Evolutionary conservation across 2,797 vertebrate genomes (phyloP).

Genomic region (Crossoptilon crossoptilon): DNA sequence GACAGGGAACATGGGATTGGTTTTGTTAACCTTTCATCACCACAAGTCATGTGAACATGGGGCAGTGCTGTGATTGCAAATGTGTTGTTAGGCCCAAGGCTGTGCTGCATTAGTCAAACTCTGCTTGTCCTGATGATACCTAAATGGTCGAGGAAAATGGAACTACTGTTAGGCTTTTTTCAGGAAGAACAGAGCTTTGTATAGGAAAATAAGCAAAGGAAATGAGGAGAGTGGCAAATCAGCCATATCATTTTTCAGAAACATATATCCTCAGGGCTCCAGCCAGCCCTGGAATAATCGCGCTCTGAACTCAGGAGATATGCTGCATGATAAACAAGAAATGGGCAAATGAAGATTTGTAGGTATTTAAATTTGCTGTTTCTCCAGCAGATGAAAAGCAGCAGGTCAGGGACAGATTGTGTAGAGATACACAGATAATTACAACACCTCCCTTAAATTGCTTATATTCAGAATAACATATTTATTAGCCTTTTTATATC

Average conservation of each 20-base stretch:
- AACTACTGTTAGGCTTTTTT: background rate
- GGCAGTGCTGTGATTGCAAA: background rate
- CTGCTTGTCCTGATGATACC: background rate
- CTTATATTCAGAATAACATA: background rate
- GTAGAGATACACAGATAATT: background rate
- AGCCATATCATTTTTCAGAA: background rate
- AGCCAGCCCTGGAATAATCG: background rate
- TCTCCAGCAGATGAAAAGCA: background rate
- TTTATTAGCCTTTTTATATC: background rate
- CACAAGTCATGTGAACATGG: background rate
- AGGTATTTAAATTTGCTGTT: background rate
- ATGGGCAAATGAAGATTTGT: background rate
- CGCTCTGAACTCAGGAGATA: background rate
- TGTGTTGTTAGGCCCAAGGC: background rate
- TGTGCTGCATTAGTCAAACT: background rate
- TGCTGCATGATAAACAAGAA: background rate
- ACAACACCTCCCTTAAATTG: background rate
- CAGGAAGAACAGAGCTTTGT: rapidly evolving
- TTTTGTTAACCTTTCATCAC: background rate
- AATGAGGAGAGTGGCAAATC: rapidly evolving
- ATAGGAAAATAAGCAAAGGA: background rate
- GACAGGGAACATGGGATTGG: rapidly evolving
- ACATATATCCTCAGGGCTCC: background rate
- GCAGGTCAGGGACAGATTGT: background rate
- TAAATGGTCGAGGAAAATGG: background rate